Conservation (phyloP, 2,797 vertebrate genomes). For the Enteromius unitaeniatus region DNA sequence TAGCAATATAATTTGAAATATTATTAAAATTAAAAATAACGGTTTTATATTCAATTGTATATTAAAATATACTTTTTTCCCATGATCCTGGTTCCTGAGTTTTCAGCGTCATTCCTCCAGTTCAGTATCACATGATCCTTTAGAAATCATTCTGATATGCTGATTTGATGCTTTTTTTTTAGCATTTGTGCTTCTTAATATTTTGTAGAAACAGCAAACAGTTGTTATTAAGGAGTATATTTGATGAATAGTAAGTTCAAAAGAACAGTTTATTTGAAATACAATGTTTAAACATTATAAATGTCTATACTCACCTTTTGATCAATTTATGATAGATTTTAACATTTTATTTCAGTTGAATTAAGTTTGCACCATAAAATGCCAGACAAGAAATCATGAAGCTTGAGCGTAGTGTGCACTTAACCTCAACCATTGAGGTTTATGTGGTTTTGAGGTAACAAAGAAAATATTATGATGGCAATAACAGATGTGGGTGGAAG, state of each 20-base stretch:
- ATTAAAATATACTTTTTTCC: neutral
- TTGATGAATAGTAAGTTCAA: neutral
- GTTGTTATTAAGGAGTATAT: neutral
- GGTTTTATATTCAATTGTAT: neutral
- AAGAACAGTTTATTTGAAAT: neutral
- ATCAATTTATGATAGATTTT: neutral
- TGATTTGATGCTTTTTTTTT: neutral
- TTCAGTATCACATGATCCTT: neutral
- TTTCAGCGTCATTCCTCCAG: neutral
- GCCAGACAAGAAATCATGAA: neutral
- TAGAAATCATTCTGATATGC: neutral
- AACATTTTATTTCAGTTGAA: neutral
- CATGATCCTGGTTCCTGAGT: neutral
- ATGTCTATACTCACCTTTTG: neutral
- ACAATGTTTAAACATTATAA: neutral
- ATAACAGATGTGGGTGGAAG: constrained; percentile 11
- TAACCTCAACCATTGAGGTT: no score
- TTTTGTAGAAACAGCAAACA: neutral
- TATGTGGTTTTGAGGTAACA: constrained; percentile 8
- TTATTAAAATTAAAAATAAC: neutral
- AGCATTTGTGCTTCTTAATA: neutral
- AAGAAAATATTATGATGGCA: constrained; percentile 15
- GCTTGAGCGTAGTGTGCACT: neutral
- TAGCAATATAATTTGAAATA: neutral
- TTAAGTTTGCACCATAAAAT: neutral